Percentiles rank a stretch among this genome's conserved stretches.
Evolutionary conservation across 2,888 invertebrate genomes (phyloP).

Genomic region (Trissoscelio sp.): DNA sequence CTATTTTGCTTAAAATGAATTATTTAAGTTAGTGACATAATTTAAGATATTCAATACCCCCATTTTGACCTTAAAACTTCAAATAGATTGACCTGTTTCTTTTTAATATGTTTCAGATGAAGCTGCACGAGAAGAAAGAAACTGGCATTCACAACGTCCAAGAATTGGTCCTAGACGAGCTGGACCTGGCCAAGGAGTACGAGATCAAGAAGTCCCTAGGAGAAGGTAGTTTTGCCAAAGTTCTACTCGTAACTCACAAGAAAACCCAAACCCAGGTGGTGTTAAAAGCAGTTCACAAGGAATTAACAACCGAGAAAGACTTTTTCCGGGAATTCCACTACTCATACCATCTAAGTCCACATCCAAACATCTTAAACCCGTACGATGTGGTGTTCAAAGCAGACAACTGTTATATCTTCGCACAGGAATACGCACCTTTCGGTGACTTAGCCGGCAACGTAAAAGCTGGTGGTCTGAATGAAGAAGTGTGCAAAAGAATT

Average conservation of each 20-base stretch:
- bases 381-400: slow-evolving; percentile 89
- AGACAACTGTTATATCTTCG: slow-evolving; percentile 86
- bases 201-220: slow-evolving; percentile 87
- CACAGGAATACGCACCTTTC: slow-evolving; percentile 89
- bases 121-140: slow-evolving; percentile 82
- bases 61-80: too few relatives aligned
- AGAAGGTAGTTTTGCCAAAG: slow-evolving; percentile 89
- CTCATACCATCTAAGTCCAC: slow-evolving; percentile 91
- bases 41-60: too few relatives aligned
- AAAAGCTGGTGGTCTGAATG: slow-evolving; percentile 86
- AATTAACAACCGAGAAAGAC: slow-evolving; percentile 86
- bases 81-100: too few relatives aligned
- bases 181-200: slow-evolving; percentile 86
- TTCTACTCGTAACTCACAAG: slow-evolving; percentile 86
- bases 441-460: slow-evolving; percentile 89
- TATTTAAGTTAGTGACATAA: too few relatives aligned
- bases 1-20: too few relatives aligned
- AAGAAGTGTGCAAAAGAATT: slow-evolving; percentile 87
- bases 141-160: slow-evolving; percentile 85
- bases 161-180: slow-evolving; percentile 84
- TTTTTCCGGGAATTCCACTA: slow-evolving; percentile 91
- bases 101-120: slow-evolving; percentile 76
- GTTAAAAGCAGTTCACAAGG: slow-evolving; percentile 87
- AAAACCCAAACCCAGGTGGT: slow-evolving; percentile 87
- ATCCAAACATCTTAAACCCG: slow-evolving; percentile 89